Percentiles rank a stretch among this genome's conserved stretches.
Evolutionary conservation across 2,888 invertebrate genomes (phyloP).

Genomic region (Melanchra persicariae): DNA sequence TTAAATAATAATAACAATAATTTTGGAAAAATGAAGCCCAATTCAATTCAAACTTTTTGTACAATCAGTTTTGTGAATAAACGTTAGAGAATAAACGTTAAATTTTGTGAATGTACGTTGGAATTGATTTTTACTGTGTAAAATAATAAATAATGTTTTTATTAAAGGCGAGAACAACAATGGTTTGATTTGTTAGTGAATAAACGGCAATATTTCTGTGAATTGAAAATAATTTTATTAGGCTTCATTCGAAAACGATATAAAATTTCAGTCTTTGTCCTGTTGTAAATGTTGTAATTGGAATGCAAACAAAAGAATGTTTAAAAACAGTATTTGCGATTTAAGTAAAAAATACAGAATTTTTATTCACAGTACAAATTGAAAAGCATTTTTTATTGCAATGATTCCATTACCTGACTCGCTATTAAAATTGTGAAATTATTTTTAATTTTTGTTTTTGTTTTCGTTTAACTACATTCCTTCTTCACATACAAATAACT

Average conservation of each 20-base stretch:
- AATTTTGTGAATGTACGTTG: neutral
- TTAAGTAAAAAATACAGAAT: no score
- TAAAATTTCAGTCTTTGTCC: neutral
- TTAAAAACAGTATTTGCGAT: no score
- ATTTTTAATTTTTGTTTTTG: no score
- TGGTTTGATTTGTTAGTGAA: conserved; percentile 27
- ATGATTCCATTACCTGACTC: no score
- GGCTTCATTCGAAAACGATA: neutral
- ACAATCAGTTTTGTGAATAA: neutral
- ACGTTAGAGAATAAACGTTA: neutral
- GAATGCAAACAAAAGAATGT: neutral
- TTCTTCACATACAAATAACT: no score
- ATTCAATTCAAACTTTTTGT: neutral
- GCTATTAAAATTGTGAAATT: no score
- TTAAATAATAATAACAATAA: no score
- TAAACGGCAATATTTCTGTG: no score
- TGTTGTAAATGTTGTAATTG: neutral
- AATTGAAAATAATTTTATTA: conserved; percentile 5
- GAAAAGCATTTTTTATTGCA: no score
- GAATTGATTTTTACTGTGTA: neutral
- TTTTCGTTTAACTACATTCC: no score
- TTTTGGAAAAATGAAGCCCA: neutral
- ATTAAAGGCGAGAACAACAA: neutral
- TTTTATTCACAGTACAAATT: no score
- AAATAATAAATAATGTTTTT: conserved; percentile 5